phyloP scores from a whole-genome alignment of 2,888 invertebrate species.

The Chrysolina americana region DNA sequence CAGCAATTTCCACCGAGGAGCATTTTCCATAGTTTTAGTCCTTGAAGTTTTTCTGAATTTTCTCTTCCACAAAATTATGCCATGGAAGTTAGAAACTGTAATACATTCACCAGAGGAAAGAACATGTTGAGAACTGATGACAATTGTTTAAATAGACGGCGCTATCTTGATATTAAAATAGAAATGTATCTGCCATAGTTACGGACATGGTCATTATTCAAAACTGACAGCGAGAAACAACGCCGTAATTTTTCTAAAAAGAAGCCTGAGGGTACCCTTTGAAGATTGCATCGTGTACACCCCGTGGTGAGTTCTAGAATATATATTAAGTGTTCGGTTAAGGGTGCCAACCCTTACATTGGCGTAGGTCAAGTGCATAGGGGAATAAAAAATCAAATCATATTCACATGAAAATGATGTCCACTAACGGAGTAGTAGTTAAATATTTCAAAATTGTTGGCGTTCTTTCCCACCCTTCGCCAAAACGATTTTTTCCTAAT shows the following conservation, averaged over 20 bases:
- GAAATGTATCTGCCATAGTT: constrained; percentile 5
- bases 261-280: background rate
- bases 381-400: background rate
- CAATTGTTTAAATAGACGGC: background rate
- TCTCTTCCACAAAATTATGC: too few species aligned
- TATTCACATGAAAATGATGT: too few species aligned
- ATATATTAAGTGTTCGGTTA: constrained; percentile 1
- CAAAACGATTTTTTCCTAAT: too few species aligned
- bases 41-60: too few species aligned
- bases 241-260: background rate
- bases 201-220: background rate
- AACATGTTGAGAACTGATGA: background rate
- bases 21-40: too few species aligned
- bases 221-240: background rate
- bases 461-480: too few species aligned
- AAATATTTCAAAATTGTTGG: too few species aligned
- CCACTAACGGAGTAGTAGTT: too few species aligned
- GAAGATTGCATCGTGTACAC: constrained; percentile 2
- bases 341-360: constrained; percentile 11
- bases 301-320: constrained; percentile 7
- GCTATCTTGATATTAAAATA: background rate
- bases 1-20: too few species aligned
- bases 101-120: background rate
- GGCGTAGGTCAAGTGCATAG: background rate
- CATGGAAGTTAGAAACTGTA: too few species aligned